Conservation (phyloP, 2,113 vertebrate genomes). For the Butorides virescens region DNA sequence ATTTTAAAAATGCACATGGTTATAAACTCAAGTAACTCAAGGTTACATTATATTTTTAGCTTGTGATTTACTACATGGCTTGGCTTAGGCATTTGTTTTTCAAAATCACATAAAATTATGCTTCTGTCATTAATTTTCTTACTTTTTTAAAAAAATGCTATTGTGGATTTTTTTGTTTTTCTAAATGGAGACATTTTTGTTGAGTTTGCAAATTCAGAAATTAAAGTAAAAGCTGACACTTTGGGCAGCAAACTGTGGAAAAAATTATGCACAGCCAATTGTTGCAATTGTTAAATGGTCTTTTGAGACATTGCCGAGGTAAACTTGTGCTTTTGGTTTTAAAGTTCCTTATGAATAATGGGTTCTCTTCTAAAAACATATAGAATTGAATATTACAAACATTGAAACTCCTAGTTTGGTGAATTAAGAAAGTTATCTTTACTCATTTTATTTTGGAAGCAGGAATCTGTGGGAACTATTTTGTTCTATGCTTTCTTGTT, state of each 20-base stretch:
- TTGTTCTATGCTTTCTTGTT: neutral
- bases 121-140: neutral
- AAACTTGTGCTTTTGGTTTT: neutral
- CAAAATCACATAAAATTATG: neutral
- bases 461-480: neutral
- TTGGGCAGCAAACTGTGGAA: neutral
- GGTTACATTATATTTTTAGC: neutral
- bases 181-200: neutral
- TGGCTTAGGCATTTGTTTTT: neutral
- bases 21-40: neutral
- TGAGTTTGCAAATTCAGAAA: neutral
- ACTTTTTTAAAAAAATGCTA: neutral
- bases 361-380: neutral
- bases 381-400: neutral
- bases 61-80: neutral
- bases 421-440: neutral
- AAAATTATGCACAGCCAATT: neutral
- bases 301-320: neutral
- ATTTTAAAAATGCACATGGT: neutral
- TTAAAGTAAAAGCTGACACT: neutral
- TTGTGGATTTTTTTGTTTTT: neutral
- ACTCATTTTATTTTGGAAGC: neutral
- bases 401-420: neutral
- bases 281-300: neutral
- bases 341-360: neutral